Conservation (phyloP, 2,113 vertebrate species). For the Leptobrachium ailaonicum region DNA sequence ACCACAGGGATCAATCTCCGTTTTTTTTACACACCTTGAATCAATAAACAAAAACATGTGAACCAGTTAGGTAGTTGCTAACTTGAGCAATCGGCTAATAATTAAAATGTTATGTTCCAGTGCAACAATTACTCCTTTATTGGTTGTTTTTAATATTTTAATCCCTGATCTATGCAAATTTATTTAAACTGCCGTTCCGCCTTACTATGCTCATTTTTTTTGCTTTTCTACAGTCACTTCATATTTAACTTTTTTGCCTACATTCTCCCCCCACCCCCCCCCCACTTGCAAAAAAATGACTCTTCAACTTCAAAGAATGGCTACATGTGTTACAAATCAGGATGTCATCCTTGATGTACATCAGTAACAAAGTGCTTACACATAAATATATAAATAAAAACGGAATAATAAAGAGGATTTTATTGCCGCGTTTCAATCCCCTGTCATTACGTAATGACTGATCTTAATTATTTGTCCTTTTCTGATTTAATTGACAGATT, state of each 20-base stretch:
- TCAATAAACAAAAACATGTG: no score
- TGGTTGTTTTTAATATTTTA: neutral
- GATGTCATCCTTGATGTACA: slow-evolving; percentile 70
- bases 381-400: neutral
- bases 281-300: slow-evolving; percentile 48
- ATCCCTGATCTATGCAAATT: neutral
- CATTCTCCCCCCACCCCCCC: slow-evolving; percentile 49
- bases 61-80: no score
- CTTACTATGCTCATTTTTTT: neutral
- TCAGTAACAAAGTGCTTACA: slow-evolving; percentile 71
- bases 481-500: neutral
- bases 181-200: neutral
- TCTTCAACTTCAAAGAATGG: slow-evolving; percentile 67
- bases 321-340: slow-evolving; percentile 78
- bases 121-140: neutral
- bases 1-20: no score
- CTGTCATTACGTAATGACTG: neutral
- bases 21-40: no score
- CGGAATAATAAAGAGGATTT: neutral
- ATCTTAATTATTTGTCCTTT: neutral
- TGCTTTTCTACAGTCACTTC: slow-evolving; percentile 8
- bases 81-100: no score
- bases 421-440: neutral
- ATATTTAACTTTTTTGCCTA: slow-evolving; percentile 64
- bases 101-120: neutral